Evolutionary conservation across 2,797 vertebrate species (phyloP).

Genomic region (Eremophila alpestris): DNA sequence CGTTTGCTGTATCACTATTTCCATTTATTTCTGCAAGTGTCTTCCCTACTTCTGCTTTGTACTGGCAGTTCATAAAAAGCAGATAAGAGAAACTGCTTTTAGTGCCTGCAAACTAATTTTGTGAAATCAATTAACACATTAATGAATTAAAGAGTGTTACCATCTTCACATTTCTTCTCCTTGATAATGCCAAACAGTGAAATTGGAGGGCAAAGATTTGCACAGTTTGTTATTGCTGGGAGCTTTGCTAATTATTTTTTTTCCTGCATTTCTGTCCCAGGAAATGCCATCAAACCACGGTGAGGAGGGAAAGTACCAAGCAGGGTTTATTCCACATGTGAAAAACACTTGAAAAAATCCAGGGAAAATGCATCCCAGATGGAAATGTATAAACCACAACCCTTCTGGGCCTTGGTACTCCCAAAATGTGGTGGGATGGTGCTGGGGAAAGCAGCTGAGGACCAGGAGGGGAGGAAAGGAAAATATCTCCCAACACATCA

Average conservation of each 20-base stretch:
- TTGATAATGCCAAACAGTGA: background rate
- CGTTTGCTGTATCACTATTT: background rate
- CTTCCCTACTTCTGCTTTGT: background rate
- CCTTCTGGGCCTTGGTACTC: background rate
- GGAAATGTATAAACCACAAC: background rate
- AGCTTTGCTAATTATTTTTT: background rate
- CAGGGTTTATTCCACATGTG: accelerated
- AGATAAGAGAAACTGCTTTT: background rate
- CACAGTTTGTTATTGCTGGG: background rate
- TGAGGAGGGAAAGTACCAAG: background rate
- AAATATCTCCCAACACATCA: accelerated
- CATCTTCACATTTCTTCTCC: background rate
- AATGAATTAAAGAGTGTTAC: background rate
- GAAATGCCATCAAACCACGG: background rate
- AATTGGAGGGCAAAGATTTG: background rate
- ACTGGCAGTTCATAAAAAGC: background rate
- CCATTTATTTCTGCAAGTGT: background rate
- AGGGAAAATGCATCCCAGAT: background rate
- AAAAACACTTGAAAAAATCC: background rate
- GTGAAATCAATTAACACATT: constrained; percentile 8
- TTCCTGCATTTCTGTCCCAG: background rate
- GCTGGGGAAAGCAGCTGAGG: background rate
- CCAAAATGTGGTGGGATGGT: background rate
- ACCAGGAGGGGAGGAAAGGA: background rate
- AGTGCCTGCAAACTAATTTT: background rate